Conservation (phyloP, 2,888 invertebrate genomes). For the Scaptomyza cyrtandrae region DNA sequence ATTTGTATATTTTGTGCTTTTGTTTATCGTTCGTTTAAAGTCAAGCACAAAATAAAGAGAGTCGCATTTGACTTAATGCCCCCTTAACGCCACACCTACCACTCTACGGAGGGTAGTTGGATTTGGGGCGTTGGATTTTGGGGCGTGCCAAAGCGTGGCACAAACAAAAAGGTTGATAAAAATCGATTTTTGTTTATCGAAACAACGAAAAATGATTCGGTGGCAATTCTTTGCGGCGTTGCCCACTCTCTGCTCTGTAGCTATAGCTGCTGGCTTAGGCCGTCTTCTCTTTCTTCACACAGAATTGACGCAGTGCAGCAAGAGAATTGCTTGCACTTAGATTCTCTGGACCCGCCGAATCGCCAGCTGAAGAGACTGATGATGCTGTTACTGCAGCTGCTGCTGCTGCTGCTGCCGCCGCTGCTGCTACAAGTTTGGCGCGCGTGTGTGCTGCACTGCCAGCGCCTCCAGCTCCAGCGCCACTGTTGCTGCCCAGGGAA, state of each 20-base stretch:
- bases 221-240: conserved; percentile 46
- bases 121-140: background rate
- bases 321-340: conserved; percentile 91
- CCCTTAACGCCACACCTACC: conserved; percentile 18
- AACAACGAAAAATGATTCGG: conserved; percentile 74
- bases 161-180: conserved; percentile 79
- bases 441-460: conserved; percentile 60
- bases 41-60: conserved; percentile 27
- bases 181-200: conserved; percentile 60
- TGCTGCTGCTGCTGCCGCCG: conserved; percentile 41
- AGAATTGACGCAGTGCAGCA: conserved; percentile 97
- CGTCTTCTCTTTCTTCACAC: conserved; percentile 94
- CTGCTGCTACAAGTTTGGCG: conserved; percentile 85
- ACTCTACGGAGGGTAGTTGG: background rate
- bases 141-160: conserved; percentile 56
- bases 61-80: conserved; percentile 18
- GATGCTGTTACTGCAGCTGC: conserved; percentile 11
- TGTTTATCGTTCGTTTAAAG: conserved; percentile 2
- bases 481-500: conserved; percentile 86
- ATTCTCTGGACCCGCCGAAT: conserved; percentile 76
- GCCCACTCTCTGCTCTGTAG: conserved; percentile 27
- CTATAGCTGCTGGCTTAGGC: conserved; percentile 78
- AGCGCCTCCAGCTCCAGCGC: conserved; percentile 44
- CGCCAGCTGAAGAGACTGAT: background rate
- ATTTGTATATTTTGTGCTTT: conserved; percentile 7